Base-by-base conservation (phyloP, 1,140 invertebrate species). In the Apis dorsata region DNA sequence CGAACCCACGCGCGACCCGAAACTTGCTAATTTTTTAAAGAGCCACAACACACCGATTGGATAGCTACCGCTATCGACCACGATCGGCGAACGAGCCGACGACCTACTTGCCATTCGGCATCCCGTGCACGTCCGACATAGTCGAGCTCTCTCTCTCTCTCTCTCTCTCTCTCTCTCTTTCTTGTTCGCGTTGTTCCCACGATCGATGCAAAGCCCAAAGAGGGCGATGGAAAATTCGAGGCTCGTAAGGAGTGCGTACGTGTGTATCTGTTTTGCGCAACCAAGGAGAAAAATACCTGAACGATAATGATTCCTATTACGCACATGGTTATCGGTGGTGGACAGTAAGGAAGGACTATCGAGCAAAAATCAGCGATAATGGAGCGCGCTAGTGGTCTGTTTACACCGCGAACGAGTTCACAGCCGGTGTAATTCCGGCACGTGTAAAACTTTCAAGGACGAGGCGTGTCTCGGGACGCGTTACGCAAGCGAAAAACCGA, bases 1-100 rank as follows among this genome's bases (percentile, higher is more conserved):
- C 90, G 92, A 93, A 92, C 92, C 89, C 90, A 89, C 89, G 91
- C 83, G 90, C 88, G 79, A 85, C 79, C 86, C 83, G 81, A 90
- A 84, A 81, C 86, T 91, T 85, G 89, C 87, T 90, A 91, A 91
- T 92, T 92, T 92, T 90, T 91, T 88, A 86, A 89, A 87, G 87
- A 78, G 74, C 81, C 81, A 73, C 60, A 71, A 59, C 84, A 59
- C 84, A 69, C 59, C 69, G 60, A 71, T 75, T 77, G 69, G 66
- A 34, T 70, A 34, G 76, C 66, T 79, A 70, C 83, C 76, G 63
- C 85, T 74, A 79, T 83, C 70, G 84, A 66, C 57, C 65, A 68
- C 55, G n/a, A 84, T 83, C 73, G 57, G 19, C 57, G 71, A 62
- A 66, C 83, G 62, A 86, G 34, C 62, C 53, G 62, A 60, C 63